Evolutionary conservation across 2,888 invertebrate species (phyloP), one percentile per base, ranked within the genome.

Genomic region (Agrochola lychnidis): DNA sequence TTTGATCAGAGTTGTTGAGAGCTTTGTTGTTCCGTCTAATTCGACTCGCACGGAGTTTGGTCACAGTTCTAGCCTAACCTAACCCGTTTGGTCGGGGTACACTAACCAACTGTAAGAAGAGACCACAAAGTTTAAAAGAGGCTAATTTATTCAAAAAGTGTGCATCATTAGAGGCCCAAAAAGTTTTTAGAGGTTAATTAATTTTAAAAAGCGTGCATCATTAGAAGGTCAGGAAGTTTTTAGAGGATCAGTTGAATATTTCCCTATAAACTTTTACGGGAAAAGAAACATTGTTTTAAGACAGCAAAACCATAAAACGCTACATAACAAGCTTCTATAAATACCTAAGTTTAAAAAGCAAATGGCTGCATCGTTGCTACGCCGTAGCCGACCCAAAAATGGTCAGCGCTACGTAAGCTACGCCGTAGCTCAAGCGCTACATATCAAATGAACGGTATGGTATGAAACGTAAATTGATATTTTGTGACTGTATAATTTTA

Each of bases 391-490:
- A 57, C 4, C 10, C 25, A 16, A 68, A 56, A 66, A 62, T 22
- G 22, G 22, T 53, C 30, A 51, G 19, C 14, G 76, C 67, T 68
- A 74, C 66, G 61, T 16, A 12, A 30, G n/a, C 81, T 68, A 76
- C 82, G 69, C 56, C 62, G 80, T 81, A 79, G 48, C 61, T 14
- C 36, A 66, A 57, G 36, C 22, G 42, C 57, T 57, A 79, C 48
- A 30, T 42, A 30, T 19, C 63, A 62, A 79, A 73, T 70, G 36
- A 62, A 79, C 36, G n/a, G 10, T 56, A 30, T n/a, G n/a, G n/a
- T 73, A 40, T 19, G 4, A 53, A 42, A 79, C 30, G n/a, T 30
- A 79, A 62, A 63, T 79, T 51, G 48, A 80, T 81, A 81, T 81
- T 79, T 71, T 25, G 79, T 53, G 4, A 71, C 61, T 62, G 72